Conservation (phyloP, 1,140 invertebrate species). For the Tyrophagus putrescentiae region DNA sequence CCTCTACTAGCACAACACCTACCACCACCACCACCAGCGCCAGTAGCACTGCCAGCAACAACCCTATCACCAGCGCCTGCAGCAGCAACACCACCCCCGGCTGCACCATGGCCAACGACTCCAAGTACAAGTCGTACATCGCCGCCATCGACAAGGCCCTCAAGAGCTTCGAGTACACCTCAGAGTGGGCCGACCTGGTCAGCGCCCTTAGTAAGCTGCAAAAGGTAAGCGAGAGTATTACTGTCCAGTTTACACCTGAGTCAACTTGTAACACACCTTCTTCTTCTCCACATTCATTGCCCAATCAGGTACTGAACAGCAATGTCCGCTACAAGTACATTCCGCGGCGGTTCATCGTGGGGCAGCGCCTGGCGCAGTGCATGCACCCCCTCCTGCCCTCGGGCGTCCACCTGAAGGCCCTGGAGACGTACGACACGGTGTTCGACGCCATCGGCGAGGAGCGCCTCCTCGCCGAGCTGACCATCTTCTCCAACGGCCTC, state of each 20-base stretch:
- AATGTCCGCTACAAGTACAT: conserved; percentile 76
- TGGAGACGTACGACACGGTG: conserved; percentile 85
- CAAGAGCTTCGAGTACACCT: conserved; percentile 81
- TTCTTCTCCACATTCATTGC: neutral
- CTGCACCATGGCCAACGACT: conserved; percentile 34
- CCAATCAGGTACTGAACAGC: conserved; percentile 46
- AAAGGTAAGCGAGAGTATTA: conserved; percentile 46
- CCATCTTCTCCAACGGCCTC: conserved; percentile 72
- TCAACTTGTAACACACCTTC: neutral
- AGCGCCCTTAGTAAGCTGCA: conserved; percentile 78
- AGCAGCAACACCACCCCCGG: neutral
- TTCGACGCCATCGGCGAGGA: conserved; percentile 77
- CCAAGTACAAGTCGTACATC: conserved; percentile 61
- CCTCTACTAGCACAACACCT: neutral
- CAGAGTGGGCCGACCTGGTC: conserved; percentile 90
- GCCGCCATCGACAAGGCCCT: conserved; percentile 70
- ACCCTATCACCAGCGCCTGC: neutral
- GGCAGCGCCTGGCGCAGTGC: conserved; percentile 82
- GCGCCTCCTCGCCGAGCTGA: conserved; percentile 62
- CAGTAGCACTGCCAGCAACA: neutral
- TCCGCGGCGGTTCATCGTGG: conserved; percentile 73
- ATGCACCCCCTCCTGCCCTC: conserved; percentile 80
- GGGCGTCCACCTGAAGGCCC: conserved; percentile 78
- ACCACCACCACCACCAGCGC: neutral
- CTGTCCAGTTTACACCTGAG: neutral